A percentile compares a stretch with the other conserved stretches of the same genome.
Evolutionary conservation across 2,113 vertebrate genomes (phyloP).

Genomic region (Ciconia maguari): DNA sequence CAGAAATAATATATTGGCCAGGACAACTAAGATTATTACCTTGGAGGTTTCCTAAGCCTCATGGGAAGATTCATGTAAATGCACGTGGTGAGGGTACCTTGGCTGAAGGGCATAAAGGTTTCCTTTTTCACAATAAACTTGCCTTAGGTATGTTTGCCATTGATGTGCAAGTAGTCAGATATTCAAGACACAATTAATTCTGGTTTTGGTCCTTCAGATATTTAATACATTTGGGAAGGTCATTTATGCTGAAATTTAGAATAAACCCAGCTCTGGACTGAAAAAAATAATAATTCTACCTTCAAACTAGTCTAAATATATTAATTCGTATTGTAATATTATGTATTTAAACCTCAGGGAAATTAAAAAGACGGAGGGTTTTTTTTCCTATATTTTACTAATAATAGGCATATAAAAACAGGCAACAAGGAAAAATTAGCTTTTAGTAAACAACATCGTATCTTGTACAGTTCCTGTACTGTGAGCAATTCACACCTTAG

Average conservation of each 20-base stretch:
- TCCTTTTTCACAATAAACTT: not conserved
- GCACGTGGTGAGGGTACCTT: not conserved
- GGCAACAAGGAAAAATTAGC: not conserved
- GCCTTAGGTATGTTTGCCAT: not conserved
- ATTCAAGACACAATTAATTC: constrained; percentile 1
- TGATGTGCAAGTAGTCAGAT: not conserved
- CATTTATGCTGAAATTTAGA: not conserved
- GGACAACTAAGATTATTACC: not conserved
- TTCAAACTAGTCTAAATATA: not conserved
- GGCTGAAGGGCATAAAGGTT: not conserved
- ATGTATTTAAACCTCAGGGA: not conserved
- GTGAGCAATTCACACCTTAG: not conserved
- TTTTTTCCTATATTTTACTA: not conserved
- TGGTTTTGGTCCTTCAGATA: not conserved
- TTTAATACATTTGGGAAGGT: constrained; percentile 13
- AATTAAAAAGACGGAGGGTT: not conserved
- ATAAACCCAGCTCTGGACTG: not conserved
- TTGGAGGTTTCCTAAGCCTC: not conserved
- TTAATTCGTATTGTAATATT: not conserved
- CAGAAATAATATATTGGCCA: not conserved
- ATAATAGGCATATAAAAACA: not conserved
- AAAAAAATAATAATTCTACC: not conserved
- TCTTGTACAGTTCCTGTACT: not conserved
- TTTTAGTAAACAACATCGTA: not conserved
- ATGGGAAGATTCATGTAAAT: not conserved